Conservation (phyloP, 2,113 vertebrate species). For the Phoxinus phoxinus region DNA sequence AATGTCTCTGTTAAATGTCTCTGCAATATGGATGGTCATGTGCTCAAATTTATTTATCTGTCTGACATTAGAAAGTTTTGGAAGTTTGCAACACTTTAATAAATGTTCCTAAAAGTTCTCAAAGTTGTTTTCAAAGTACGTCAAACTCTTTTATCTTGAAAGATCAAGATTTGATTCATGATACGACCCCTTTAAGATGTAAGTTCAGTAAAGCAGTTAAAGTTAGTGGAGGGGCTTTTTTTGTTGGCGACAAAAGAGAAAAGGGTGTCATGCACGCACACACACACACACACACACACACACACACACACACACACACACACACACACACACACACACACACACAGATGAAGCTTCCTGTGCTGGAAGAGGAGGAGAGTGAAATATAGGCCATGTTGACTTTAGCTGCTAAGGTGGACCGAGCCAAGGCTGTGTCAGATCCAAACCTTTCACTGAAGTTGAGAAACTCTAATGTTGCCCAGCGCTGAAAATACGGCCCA, state of each 20-base stretch:
- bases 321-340: neutral
- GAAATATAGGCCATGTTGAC: slow-evolving; percentile 50
- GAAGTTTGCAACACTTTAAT: neutral
- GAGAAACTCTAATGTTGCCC: slow-evolving; percentile 25
- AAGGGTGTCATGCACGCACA: neutral
- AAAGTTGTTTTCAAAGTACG: neutral
- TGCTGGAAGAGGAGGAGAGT: slow-evolving; percentile 37
- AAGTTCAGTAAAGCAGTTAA: neutral
- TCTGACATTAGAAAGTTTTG: neutral
- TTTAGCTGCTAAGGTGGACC: slow-evolving; percentile 38
- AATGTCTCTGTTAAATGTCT: neutral
- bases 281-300: neutral
- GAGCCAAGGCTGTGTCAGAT: slow-evolving; percentile 33
- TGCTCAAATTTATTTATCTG: neutral
- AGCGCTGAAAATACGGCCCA: neutral
- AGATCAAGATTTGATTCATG: neutral
- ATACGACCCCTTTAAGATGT: neutral
- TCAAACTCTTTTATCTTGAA: neutral
- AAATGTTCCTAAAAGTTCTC: neutral
- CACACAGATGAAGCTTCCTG: slow-evolving; percentile 12
- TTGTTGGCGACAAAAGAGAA: slow-evolving; percentile 14
- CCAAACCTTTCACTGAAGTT: slow-evolving; percentile 34
- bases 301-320: neutral
- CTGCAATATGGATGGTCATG: neutral
- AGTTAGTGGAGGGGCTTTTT: neutral